Evolutionary conservation across 2,113 vertebrate species (phyloP).

Genomic region (Austrofundulus limnaeus): DNA sequence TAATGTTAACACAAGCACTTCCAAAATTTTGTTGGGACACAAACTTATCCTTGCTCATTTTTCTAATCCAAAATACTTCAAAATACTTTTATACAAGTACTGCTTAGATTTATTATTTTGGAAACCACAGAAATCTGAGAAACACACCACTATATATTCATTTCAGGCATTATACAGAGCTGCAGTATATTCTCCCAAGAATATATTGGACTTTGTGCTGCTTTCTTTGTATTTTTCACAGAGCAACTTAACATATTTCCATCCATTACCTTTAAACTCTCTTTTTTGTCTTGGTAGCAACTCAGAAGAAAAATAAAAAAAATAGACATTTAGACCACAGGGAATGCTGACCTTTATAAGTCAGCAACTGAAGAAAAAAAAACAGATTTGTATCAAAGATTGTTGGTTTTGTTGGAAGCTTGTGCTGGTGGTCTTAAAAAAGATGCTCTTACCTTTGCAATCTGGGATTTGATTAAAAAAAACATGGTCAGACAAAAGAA

Average conservation of each 20-base stretch:
- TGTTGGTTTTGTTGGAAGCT: conserved; percentile 27
- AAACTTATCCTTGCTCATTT: neutral
- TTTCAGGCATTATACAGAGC: neutral
- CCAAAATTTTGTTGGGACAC: neutral
- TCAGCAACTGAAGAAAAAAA: conserved; percentile 34
- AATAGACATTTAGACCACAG: conserved; percentile 30
- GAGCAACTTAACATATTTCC: neutral
- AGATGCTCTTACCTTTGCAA: conserved; percentile 24
- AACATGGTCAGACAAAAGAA: conserved; percentile 13
- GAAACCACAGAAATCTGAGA: no score
- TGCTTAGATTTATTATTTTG: no score
- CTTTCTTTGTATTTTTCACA: no score
- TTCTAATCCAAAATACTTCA: neutral
- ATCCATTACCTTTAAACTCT: conserved; percentile 5
- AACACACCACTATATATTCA: neutral
- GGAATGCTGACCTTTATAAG: conserved; percentile 26
- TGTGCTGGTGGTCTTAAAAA: neutral
- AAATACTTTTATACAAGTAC: neutral
- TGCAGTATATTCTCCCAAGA: neutral
- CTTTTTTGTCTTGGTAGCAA: conserved; percentile 5
- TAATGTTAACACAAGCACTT: neutral
- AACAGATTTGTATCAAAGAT: conserved; percentile 32
- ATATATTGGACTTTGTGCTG: no score
- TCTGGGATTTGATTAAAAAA: conserved; percentile 24
- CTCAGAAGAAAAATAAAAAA: conserved; percentile 9